Percentiles rank a stretch among this genome's conserved stretches.
phyloP scores from a whole-genome alignment of 2,113 vertebrate species.

The Cacatua alba region DNA sequence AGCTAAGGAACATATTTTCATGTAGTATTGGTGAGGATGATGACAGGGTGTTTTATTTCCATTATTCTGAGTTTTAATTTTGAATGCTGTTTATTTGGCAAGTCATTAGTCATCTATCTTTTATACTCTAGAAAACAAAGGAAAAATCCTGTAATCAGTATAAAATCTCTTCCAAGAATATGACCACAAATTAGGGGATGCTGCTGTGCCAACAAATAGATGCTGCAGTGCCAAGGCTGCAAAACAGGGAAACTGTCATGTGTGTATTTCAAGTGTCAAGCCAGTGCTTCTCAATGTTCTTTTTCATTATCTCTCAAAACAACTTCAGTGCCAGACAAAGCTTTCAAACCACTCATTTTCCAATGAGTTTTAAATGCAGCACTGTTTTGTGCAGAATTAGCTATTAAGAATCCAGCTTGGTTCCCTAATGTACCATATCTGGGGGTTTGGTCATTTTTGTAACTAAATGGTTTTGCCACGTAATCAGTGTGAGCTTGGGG shows the following conservation, averaged over 20 bases:
- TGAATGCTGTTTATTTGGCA: constrained; percentile 45
- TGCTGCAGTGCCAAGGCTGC: constrained; percentile 19
- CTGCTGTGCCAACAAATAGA: constrained; percentile 34
- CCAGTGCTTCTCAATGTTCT: neutral
- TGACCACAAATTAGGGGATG: constrained; percentile 26
- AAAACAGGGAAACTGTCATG: neutral
- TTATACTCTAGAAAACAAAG: constrained; percentile 39
- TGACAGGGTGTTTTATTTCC: constrained; percentile 22
- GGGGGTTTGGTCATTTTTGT: neutral
- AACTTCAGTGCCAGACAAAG: neutral
- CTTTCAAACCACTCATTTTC: neutral
- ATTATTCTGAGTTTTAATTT: constrained; percentile 6
- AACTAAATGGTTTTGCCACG: neutral
- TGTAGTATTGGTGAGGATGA: neutral
- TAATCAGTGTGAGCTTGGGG: neutral
- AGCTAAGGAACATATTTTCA: neutral
- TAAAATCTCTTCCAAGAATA: constrained; percentile 47
- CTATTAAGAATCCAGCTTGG: neutral
- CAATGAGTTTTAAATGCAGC: neutral
- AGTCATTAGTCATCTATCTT: constrained; percentile 46
- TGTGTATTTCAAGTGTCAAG: neutral
- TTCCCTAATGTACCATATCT: neutral
- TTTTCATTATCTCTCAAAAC: neutral
- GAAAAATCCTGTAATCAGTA: constrained; percentile 15
- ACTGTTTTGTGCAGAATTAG: neutral